These are phyloP conservation scores for Dermochelys coriacea DNA, from an alignment of 2,797 vertebrate genomes.

Conservation along the genomic window DNA sequence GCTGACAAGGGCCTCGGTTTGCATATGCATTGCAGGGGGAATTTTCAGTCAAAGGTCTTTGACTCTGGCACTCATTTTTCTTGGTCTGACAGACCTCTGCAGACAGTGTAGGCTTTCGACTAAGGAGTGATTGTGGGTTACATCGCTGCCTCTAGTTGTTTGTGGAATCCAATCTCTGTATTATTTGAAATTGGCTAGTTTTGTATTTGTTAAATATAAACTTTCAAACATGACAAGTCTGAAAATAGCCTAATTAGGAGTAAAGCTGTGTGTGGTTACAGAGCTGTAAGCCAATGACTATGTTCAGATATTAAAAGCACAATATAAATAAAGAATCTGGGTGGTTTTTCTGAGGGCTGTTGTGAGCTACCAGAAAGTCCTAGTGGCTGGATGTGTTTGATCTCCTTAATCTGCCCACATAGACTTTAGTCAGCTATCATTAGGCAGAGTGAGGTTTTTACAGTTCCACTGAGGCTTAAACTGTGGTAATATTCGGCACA, in stretches of 20 bases:
- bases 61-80: background rate
- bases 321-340: background rate
- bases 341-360: background rate
- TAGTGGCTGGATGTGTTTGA: background rate
- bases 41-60: background rate
- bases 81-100: too few species aligned
- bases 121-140: background rate
- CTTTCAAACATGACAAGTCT: background rate
- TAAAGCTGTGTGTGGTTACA: fast-evolving
- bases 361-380: background rate
- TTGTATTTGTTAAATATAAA: background rate
- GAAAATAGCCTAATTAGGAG: fast-evolving
- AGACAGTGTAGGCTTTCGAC: fast-evolving
- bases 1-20: background rate
- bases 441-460: background rate
- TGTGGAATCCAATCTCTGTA: background rate
- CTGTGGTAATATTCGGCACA: background rate
- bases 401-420: background rate
- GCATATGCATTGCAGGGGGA: background rate
- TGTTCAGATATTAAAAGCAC: background rate
- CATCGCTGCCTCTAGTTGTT: background rate
- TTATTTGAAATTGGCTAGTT: background rate
- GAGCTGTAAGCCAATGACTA: fast-evolving
- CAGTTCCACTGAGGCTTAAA: background rate
- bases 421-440: background rate